Percentiles rank a stretch among this genome's conserved stretches.
These are phyloP conservation scores for Halotydeus destructor DNA, from an alignment of 1,140 invertebrate species.

Conservation along the genomic window DNA sequence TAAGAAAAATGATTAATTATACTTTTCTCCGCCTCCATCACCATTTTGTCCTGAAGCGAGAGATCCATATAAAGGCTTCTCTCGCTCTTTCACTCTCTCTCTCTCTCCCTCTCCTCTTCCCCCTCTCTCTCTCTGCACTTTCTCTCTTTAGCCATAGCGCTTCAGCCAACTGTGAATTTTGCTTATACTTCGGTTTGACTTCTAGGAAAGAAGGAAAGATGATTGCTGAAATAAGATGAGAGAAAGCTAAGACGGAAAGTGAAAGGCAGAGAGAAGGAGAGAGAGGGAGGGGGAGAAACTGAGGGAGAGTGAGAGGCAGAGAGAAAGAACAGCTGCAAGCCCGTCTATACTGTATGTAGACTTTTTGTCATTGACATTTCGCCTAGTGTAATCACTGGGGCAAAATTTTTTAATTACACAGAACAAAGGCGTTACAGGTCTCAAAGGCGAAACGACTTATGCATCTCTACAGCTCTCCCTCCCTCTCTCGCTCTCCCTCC, in stretches of 20 bases:
- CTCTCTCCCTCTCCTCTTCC: neutral
- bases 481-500: neutral
- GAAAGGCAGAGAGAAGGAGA: neutral
- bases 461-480: neutral
- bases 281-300: neutral
- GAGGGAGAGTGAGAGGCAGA: neutral
- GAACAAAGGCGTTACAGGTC: neutral
- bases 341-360: neutral
- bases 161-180: neutral
- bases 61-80: neutral
- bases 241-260: too few relatives aligned
- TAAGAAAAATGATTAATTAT: neutral
- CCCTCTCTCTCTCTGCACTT: neutral
- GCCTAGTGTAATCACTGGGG: neutral
- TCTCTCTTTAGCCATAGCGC: neutral
- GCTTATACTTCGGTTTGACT: neutral
- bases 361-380: neutral
- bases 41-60: neutral
- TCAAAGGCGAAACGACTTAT: neutral
- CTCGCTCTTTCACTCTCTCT: constrained; percentile 1
- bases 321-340: neutral
- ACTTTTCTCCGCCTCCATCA: neutral
- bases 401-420: neutral
- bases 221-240: too few relatives aligned
- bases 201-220: neutral